Evolutionary conservation across 2,113 vertebrate species (phyloP).

Genomic region (Ammodytes dubius): DNA sequence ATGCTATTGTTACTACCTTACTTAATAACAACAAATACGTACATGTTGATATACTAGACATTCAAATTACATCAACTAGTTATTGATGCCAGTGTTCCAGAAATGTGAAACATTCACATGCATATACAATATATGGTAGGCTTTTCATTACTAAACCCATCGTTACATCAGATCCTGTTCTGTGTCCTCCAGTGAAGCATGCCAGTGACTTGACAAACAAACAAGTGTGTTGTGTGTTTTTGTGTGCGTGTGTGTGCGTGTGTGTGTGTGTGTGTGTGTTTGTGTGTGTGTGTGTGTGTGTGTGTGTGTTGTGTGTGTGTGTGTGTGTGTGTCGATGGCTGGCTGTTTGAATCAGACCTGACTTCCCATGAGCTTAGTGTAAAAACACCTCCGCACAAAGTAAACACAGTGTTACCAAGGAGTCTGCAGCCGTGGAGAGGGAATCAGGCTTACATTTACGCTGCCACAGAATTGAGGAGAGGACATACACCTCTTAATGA

Average conservation of each 20-base stretch:
- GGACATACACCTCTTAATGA: background rate
- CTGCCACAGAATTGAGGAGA: background rate
- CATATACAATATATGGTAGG: background rate
- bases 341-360: constrained; percentile 26
- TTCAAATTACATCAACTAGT: background rate
- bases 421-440: constrained; percentile 72
- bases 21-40: background rate
- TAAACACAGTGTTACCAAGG: constrained; percentile 77
- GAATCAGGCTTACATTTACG: constrained; percentile 55
- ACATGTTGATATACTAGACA: background rate
- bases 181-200: constrained; percentile 2
- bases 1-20: too few relatives aligned
- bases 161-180: constrained; percentile 14
- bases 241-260: background rate
- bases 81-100: background rate
- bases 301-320: constrained; percentile 10
- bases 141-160: background rate
- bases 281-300: constrained; percentile 3
- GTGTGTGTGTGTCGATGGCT: constrained; percentile 3
- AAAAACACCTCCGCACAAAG: constrained; percentile 59
- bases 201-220: constrained; percentile 41
- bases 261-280: constrained; percentile 13
- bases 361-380: constrained; percentile 60
- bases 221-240: background rate
- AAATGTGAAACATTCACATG: background rate